These are phyloP conservation scores for Agelas oroides DNA, from an alignment of 37 sponge, comb jelly and placozoan genomes.

Conservation along the genomic window DNA sequence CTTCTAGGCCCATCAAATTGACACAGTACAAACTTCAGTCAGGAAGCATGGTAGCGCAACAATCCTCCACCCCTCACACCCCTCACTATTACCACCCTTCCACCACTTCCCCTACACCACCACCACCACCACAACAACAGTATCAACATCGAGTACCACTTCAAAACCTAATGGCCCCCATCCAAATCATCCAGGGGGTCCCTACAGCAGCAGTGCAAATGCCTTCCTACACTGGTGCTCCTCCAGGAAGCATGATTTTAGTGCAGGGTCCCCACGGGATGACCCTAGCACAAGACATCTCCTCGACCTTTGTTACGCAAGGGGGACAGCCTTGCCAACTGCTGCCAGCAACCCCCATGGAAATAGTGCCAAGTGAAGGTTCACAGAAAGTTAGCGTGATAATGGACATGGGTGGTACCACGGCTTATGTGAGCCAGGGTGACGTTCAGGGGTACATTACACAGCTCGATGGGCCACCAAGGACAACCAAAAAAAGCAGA, in stretches of 20 bases:
- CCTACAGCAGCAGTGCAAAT: slow-evolving; percentile 15
- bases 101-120: neutral
- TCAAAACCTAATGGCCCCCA: slow-evolving; percentile 29
- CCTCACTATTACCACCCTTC: too few relatives aligned
- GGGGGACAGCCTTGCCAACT: slow-evolving; percentile 43
- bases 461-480: slow-evolving; percentile 61
- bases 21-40: slow-evolving; percentile 45
- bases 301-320: neutral
- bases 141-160: slow-evolving; percentile 4
- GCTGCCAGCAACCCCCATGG: slow-evolving; percentile 6
- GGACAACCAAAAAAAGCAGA: neutral
- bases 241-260: slow-evolving; percentile 27
- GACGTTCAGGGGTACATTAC: slow-evolving; percentile 41
- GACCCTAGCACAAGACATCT: neutral
- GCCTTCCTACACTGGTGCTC: neutral
- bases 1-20: slow-evolving; percentile 8
- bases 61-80: neutral
- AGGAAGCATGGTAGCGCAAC: neutral
- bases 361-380: neutral
- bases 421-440: slow-evolving; percentile 10
- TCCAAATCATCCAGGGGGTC: slow-evolving; percentile 27
- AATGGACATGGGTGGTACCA: slow-evolving; percentile 22
- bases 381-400: slow-evolving; percentile 68
- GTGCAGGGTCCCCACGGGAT: slow-evolving; percentile 29
- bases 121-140: neutral